Evolutionary conservation across 2,113 vertebrate species (phyloP).

Genomic region (Dermatemys mawii): DNA sequence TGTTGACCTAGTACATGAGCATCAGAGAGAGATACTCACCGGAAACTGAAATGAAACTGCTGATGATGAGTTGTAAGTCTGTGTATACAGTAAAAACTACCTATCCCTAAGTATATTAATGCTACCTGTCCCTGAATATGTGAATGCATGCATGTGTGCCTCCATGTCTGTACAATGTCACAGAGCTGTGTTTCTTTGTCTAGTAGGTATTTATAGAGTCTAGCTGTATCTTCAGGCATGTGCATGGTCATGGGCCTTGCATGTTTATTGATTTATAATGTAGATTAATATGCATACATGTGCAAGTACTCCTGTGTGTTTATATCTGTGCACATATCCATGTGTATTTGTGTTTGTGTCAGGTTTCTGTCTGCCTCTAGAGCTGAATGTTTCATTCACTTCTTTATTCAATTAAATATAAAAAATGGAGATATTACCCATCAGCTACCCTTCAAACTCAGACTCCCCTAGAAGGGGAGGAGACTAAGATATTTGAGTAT

Average conservation of each 20-base stretch:
- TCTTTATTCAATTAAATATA: neutral
- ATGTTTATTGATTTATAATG: neutral
- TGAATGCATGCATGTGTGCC: neutral
- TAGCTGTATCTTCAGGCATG: neutral
- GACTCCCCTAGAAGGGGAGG: neutral
- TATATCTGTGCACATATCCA: neutral
- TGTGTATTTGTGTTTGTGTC: neutral
- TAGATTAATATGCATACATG: neutral
- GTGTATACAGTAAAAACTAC: neutral
- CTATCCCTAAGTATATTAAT: neutral
- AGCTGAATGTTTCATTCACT: neutral
- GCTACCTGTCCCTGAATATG: too few relatives aligned
- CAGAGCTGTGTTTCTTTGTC: neutral
- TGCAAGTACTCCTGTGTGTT: neutral
- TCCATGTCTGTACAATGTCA: accelerated
- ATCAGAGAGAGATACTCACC: neutral
- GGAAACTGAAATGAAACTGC: accelerated
- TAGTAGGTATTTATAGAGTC: neutral
- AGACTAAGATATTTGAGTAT: neutral
- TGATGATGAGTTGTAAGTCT: neutral
- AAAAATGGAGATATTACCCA: neutral
- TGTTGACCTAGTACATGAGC: neutral
- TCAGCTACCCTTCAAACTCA: neutral
- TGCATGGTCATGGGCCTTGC: neutral
- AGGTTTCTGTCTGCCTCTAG: neutral